Base-by-base conservation (phyloP, 1,140 invertebrate species). In the Acromyrmex echinatior region DNA sequence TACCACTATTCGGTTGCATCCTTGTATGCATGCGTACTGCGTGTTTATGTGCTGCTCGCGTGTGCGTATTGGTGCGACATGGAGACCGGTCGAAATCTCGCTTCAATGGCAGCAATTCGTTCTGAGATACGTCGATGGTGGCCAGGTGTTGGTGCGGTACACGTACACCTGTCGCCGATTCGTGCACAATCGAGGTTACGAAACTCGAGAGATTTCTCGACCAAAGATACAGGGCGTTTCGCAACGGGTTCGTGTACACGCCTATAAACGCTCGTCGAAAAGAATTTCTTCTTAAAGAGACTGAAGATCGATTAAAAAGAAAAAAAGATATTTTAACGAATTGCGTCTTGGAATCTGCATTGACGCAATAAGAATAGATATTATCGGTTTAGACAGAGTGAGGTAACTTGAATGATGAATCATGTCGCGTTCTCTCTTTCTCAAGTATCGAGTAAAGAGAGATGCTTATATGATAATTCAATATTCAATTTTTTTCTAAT, bases 71-170 rank as follows among this genome's bases (percentile, higher is more conserved):
- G 14, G 14, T 10, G 56, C 16, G 65, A 39, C 28, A 25, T 6
- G 14, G 14, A 70, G 82, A 88, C 74, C 87, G 68, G 82, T 25
- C 76, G 56, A 80, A 78, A 89, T 84, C 80, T 71, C 28, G 65
- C 21, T 74, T 58, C 16, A 49, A 79, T 25, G 18, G 35, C 35
- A 4, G 51, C n/a, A 49, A 82, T 76, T 62, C 25, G 56, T 74
- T 49, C 58, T 3, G 21, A 74, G 31, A 84, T 74, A 88, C 81
- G 86, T 79, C 56, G 12, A 28, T n/a, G 18, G 25, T 35, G 45
- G 45, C 78, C 16, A 86, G 63, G 58, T 76, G 2, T n/a, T 66
- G 9, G 31, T 56, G 28, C 6, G 31, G 53, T 25, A 56, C 45
- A 49, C 14, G 65, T 45, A 60, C 66, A 82, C 80, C 68, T 82